phyloP scores from a whole-genome alignment of 2,888 invertebrate genomes.

The Noctua comes region DNA sequence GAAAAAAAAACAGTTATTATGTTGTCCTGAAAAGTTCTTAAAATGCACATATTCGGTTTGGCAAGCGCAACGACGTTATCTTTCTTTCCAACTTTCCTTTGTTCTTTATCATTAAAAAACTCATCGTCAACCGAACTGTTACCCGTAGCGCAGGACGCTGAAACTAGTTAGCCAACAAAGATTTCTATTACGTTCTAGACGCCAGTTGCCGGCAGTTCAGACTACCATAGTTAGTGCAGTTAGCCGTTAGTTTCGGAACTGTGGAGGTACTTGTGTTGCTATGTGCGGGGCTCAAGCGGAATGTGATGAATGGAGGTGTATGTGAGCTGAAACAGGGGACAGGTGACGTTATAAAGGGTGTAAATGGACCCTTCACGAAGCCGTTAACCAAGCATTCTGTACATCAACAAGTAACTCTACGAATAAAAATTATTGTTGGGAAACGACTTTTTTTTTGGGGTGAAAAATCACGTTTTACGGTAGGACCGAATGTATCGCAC shows the following conservation, averaged over 20 bases:
- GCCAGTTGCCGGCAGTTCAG: slow-evolving; percentile 21
- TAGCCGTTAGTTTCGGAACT: background rate
- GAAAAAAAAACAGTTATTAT: too few species aligned
- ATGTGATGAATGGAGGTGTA: background rate
- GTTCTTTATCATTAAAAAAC: slow-evolving; percentile 2
- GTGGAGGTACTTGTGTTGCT: slow-evolving; percentile 8
- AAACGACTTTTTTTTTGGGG: too few species aligned
- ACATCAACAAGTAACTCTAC: too few species aligned
- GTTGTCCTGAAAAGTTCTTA: too few species aligned
- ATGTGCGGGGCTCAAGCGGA: background rate
- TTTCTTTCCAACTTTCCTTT: background rate
- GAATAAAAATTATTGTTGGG: too few species aligned
- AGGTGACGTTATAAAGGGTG: background rate
- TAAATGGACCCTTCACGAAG: too few species aligned
- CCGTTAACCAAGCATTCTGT: too few species aligned
- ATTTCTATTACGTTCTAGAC: slow-evolving; percentile 36
- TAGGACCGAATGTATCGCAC: too few species aligned
- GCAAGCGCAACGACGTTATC: too few species aligned
- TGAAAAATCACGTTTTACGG: too few species aligned
- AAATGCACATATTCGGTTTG: too few species aligned
- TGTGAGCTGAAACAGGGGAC: background rate
- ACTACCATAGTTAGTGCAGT: slow-evolving; percentile 27
- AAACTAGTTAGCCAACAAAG: slow-evolving; percentile 27
- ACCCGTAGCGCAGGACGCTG: background rate
- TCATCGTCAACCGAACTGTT: background rate